Base-by-base conservation (phyloP, 2,113 vertebrate genomes). In the Gadus chalcogrammus region DNA sequence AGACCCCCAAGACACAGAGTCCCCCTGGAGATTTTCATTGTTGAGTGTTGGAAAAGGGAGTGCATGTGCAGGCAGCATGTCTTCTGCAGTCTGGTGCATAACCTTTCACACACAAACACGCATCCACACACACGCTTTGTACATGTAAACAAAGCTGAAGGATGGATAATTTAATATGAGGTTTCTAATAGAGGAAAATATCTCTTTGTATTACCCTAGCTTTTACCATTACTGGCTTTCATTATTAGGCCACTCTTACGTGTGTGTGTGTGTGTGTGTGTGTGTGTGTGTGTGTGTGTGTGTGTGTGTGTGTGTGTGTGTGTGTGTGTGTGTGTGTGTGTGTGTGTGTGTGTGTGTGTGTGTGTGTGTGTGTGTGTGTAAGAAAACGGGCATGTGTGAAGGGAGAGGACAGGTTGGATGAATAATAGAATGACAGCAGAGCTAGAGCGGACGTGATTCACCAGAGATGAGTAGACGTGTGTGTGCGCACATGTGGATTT, bases 361-460 rank as follows among this genome's bases (percentile, higher is more conserved):
- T 72, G 28, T 31, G 61, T 65, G 71, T 13, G 38, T 28, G 56
- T 38, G 69, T 24, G 70, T 70, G 42, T 62, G 8, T 2, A 42
- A 42, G 59, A 59, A 60, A 63, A 65, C 58, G 70, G 8, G 22
- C 11, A 63, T 12, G 71, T 28, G 79, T 79, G 79, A 74, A 72
- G 77, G 69, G 59, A 76, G 76, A 56, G 9, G 71, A 67, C 70
- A 73, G 74, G 75, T 74, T 55, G 69, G 76, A 77, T 85, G 75
- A 83, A 87, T 82, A 83, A 83, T 85, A 22, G 77, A 84, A 81
- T 67, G 74, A 67, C 72, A 77, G 72, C 70, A n/a, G 18, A 69
- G 56, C 72, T 35, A 55, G 31, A 63, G 55, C 75, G 80, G 71
- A 60, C 63, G 65, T 55, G 31, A 67, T 71, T 71, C 58, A 73